Evolutionary conservation across 2,113 vertebrate genomes (phyloP).

Genomic region (Brachionichthys hirsutus): DNA sequence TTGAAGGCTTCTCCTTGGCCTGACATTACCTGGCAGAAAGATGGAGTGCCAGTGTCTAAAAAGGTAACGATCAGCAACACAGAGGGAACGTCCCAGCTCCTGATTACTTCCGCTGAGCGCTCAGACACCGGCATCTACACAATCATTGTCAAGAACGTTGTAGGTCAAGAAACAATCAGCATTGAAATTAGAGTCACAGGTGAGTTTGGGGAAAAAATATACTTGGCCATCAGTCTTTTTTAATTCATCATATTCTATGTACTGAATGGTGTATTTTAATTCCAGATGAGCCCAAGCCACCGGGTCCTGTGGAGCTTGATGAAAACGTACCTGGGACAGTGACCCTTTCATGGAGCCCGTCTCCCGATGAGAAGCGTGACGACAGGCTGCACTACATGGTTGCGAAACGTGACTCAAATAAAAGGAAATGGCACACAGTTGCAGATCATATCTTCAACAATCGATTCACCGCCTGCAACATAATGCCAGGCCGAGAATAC

Average conservation of each 20-base stretch:
- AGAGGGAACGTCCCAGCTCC: constrained; percentile 80
- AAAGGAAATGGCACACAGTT: constrained; percentile 78
- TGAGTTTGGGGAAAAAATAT: constrained; percentile 51
- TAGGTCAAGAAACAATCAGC: constrained; percentile 79
- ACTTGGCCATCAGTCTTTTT: background rate
- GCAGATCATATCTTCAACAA: constrained; percentile 87
- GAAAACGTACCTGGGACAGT: constrained; percentile 87
- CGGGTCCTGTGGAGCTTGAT: constrained; percentile 81
- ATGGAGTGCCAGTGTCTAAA: constrained; percentile 78
- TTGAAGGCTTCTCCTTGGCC: constrained; percentile 83
- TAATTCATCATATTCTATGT: background rate
- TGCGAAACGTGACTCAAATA: constrained; percentile 80
- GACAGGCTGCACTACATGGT: constrained; percentile 84
- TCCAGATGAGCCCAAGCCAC: constrained; percentile 83
- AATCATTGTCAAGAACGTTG: constrained; percentile 75
- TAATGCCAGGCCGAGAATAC: constrained; percentile 86
- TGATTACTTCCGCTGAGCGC: constrained; percentile 80
- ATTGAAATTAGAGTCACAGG: constrained; percentile 87
- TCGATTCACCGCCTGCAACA: constrained; percentile 83
- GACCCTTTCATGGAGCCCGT: constrained; percentile 85
- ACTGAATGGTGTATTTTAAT: constrained; percentile 3
- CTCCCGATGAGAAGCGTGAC: constrained; percentile 83
- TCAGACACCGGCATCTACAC: constrained; percentile 83
- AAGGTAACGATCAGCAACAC: constrained; percentile 74
- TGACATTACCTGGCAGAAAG: constrained; percentile 86